These are phyloP conservation scores for Cherax destructor DNA, from an alignment of 1,140 invertebrate genomes.

Conservation along the genomic window DNA sequence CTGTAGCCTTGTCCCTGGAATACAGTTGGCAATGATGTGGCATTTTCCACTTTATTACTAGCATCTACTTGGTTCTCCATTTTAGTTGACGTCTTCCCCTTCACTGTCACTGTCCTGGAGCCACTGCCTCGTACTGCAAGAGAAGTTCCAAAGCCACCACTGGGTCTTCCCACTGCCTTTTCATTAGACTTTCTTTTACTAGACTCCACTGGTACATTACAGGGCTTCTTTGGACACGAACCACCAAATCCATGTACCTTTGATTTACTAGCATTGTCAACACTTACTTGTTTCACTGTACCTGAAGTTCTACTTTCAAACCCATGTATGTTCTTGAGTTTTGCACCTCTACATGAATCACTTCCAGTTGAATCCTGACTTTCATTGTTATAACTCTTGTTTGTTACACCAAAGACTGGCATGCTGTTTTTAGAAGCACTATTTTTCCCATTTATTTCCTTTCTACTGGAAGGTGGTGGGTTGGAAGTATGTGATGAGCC, in stretches of 20 bases:
- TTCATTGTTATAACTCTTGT: neutral
- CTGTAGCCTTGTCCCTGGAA: conserved; percentile 40
- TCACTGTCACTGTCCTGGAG: conserved; percentile 44
- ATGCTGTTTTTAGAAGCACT: neutral
- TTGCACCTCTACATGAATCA: neutral
- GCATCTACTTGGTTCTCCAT: neutral
- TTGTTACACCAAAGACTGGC: neutral
- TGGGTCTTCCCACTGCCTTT: neutral
- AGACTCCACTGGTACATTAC: neutral
- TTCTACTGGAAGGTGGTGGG: neutral
- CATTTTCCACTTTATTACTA: neutral
- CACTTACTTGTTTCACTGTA: conserved; percentile 24
- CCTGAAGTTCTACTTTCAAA: conserved; percentile 22
- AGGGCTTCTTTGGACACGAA: conserved; percentile 31
- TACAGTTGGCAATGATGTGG: neutral
- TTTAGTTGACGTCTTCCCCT: conserved; percentile 18
- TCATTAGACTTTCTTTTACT: neutral
- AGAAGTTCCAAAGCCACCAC: conserved; percentile 7
- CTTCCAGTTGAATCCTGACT: neutral
- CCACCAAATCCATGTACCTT: conserved; percentile 54
- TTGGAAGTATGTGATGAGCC: neutral
- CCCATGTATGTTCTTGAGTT: conserved; percentile 23
- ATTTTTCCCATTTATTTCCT: neutral
- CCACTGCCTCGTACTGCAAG: conserved; percentile 33
- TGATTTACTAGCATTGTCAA: conserved; percentile 44